These are phyloP conservation scores for Melanotaenia nigrans DNA, from an alignment of 2,797 vertebrate genomes.

Conservation along the genomic window DNA sequence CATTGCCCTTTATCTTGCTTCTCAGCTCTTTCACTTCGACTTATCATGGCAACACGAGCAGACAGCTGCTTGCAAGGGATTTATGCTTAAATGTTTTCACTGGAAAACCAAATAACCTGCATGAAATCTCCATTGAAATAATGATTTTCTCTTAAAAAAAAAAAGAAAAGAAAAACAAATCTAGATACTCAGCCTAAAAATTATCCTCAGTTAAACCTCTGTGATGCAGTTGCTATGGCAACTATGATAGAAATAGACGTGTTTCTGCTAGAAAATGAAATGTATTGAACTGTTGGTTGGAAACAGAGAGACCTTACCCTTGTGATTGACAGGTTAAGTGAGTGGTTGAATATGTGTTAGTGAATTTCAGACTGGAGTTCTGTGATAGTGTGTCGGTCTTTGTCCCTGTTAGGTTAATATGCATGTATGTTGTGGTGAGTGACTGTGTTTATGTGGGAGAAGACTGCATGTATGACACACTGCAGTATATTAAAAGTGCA, in stretches of 20 bases:
- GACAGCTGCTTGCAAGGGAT: slow-evolving; percentile 22
- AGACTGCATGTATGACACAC: slow-evolving; percentile 38
- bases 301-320: slow-evolving; percentile 59
- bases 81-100: slow-evolving; percentile 15
- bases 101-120: slow-evolving; percentile 19
- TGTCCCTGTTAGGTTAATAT: slow-evolving; percentile 5
- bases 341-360: slow-evolving; percentile 36
- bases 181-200: slow-evolving; percentile 76
- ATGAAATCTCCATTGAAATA: slow-evolving; percentile 56
- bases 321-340: slow-evolving; percentile 63
- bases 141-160: slow-evolving; percentile 1
- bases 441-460: slow-evolving; percentile 5
- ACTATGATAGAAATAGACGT: slow-evolving; percentile 86
- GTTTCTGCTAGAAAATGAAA: slow-evolving; percentile 84
- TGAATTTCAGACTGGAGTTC: slow-evolving; percentile 29
- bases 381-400: slow-evolving; percentile 7
- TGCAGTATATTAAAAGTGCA: slow-evolving; percentile 75
- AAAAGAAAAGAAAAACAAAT: slow-evolving; percentile 48
- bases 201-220: slow-evolving; percentile 83
- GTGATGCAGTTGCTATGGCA: slow-evolving; percentile 87
- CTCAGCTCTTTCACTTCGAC: slow-evolving; percentile 48
- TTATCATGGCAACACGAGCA: slow-evolving; percentile 31
- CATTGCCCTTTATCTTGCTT: slow-evolving; percentile 64
- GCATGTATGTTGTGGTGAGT: background rate
- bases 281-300: slow-evolving; percentile 79